Evolutionary conservation across 37 sponge, comb jelly and placozoan genomes (phyloP).

Genomic region (Ianthella basta): DNA sequence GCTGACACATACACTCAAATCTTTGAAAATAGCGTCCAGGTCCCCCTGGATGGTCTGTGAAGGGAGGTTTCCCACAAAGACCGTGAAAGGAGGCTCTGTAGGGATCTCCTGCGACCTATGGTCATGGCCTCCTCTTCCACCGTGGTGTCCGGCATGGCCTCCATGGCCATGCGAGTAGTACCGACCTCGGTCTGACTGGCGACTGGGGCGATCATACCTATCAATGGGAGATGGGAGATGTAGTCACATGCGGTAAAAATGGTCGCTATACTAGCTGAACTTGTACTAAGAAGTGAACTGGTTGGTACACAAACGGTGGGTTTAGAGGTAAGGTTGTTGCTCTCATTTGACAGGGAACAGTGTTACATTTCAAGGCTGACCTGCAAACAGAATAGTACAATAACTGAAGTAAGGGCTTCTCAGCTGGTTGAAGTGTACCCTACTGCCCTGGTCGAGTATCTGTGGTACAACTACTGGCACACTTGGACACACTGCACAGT

Average conservation of each 20-base stretch:
- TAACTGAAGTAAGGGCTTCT: too few species aligned
- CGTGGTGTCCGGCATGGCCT: neutral
- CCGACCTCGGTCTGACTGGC: neutral
- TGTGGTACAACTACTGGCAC: neutral
- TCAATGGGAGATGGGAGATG: neutral
- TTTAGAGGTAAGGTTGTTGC: too few species aligned
- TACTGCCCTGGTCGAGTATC: neutral
- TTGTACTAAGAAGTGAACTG: too few species aligned
- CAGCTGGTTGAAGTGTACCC: neutral
- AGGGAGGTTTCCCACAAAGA: conserved; percentile 94
- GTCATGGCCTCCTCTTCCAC: neutral
- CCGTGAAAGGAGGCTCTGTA: conserved; percentile 89
- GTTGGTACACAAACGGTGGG: too few species aligned
- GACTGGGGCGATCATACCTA: neutral
- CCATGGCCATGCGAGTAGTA: neutral
- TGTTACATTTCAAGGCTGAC: too few species aligned
- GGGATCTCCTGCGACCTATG: conserved; percentile 61
- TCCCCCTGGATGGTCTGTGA: conserved; percentile 92
- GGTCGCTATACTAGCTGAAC: neutral
- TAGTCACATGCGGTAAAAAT: neutral
- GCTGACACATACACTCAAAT: conserved; percentile 63
- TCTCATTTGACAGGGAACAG: too few species aligned
- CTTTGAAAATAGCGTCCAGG: conserved; percentile 85
- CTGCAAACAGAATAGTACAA: too few species aligned
- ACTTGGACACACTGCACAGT: neutral